phyloP scores from a whole-genome alignment of 2,888 invertebrate species.

The Agonopterix arenella region DNA sequence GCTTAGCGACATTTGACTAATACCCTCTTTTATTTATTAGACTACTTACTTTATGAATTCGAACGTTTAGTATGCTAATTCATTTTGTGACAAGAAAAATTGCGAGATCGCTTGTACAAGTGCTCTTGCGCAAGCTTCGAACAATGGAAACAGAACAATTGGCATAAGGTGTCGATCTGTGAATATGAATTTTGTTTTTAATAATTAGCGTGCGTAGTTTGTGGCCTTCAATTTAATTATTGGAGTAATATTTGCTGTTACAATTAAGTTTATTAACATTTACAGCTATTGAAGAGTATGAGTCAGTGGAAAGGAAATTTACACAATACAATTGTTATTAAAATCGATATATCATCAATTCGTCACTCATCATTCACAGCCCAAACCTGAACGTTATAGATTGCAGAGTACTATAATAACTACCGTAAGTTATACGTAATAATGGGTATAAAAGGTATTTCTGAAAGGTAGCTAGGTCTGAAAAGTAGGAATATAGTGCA shows the following conservation, averaged over 20 bases:
- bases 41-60: conserved; percentile 14
- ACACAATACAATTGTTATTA: no score
- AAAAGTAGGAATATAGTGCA: no score
- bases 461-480: no score
- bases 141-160: conserved; percentile 25
- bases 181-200: conserved; percentile 9
- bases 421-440: no score
- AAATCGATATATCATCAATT: no score
- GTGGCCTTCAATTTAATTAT: not conserved
- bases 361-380: no score
- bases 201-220: conserved; percentile 5
- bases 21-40: conserved; percentile 5
- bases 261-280: no score
- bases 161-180: conserved; percentile 16
- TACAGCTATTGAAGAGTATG: no score
- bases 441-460: no score
- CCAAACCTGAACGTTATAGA: no score
- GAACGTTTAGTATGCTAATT: conserved; percentile 36
- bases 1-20: conserved; percentile 2
- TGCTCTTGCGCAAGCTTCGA: conserved; percentile 25
- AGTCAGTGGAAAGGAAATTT: no score
- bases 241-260: not conserved
- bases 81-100: conserved; percentile 27
- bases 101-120: conserved; percentile 23
- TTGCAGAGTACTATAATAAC: no score